Base-by-base conservation (phyloP, 2,888 invertebrate genomes). In the Heliconius sara region DNA sequence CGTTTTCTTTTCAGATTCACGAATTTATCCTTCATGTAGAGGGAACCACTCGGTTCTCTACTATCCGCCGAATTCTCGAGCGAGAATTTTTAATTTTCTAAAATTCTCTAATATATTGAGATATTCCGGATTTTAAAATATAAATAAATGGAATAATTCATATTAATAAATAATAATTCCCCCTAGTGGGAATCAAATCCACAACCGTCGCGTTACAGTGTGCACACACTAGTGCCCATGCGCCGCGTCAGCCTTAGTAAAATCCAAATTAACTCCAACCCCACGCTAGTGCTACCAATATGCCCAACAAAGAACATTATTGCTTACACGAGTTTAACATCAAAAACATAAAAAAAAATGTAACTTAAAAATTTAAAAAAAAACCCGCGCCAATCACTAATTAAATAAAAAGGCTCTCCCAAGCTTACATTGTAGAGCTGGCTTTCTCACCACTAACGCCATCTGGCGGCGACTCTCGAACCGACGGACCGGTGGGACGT, bases 401-500 rank as follows among this genome's bases (percentile, higher is more conserved):
- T 47, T 43, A 47, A 70, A 70, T n/a, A 70, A 16, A 1, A 25
- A 68, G 25, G 16, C 2, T 16, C n/a, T 13, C 0, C 34, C 22
- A 25, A 47, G 43, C 43, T 25, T 39, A 19, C 16, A 70, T 43
- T 13, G 7, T 47, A 16, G 25, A 25, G 16, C n/a, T n/a, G 25
- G 19, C 13, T 70, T 75, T 68, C 76, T 77, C 78, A 75, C 89
- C 79, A 81, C 71, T 85, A 90, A 83, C 91, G 93, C 92, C 93
- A 93, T 92, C 94, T 93, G 85, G 87, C 78, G 78, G 13, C 76
- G 87, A 88, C 85, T 87, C 84, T 84, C 84, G 83, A 84, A 84
- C 82, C 82, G 82, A 79, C 43, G 67, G 77, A 83, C 87, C 92
- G 88, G 95, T 93, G 92, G 92, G 91, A 94, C 88, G 94, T 94